Conservation (phyloP, 2,113 vertebrate genomes). For the Entelurus aequoreus region DNA sequence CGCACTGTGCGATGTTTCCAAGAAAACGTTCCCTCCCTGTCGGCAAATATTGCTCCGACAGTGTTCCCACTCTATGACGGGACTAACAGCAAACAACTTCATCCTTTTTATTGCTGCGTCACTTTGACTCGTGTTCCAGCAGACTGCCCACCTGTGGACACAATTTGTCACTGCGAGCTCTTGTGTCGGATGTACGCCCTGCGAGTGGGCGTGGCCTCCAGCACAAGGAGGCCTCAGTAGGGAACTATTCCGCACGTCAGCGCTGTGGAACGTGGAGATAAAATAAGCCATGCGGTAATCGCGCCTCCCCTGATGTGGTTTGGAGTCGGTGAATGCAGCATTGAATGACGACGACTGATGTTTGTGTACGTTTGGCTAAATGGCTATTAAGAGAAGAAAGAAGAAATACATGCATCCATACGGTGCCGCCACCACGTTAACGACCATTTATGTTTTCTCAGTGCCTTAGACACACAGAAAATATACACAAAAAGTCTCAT, state of each 20-base stretch:
- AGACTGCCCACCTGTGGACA: background rate
- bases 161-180: background rate
- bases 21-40: conserved; percentile 22
- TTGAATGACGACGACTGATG: too few species aligned
- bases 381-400: too few species aligned
- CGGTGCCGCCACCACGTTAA: too few species aligned
- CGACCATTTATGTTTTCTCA: too few species aligned
- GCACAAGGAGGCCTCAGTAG: conserved; percentile 43
- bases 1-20: conserved; percentile 28
- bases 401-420: too few species aligned
- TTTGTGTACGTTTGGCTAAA: too few species aligned
- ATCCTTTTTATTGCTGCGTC: conserved; percentile 6
- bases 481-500: too few species aligned
- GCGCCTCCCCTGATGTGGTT: conserved; percentile 14
- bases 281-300: conserved; percentile 31
- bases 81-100: background rate
- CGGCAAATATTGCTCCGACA: conserved; percentile 44
- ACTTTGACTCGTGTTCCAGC: background rate
- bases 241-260: conserved; percentile 12
- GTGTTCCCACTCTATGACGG: conserved; percentile 5
- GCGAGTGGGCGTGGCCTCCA: background rate
- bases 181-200: too few species aligned
- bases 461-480: too few species aligned
- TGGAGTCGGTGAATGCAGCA: conserved; percentile 8
- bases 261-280: conserved; percentile 23